Base-by-base conservation (phyloP, 2,888 invertebrate species). In the Caenorhabditis imperialis region DNA sequence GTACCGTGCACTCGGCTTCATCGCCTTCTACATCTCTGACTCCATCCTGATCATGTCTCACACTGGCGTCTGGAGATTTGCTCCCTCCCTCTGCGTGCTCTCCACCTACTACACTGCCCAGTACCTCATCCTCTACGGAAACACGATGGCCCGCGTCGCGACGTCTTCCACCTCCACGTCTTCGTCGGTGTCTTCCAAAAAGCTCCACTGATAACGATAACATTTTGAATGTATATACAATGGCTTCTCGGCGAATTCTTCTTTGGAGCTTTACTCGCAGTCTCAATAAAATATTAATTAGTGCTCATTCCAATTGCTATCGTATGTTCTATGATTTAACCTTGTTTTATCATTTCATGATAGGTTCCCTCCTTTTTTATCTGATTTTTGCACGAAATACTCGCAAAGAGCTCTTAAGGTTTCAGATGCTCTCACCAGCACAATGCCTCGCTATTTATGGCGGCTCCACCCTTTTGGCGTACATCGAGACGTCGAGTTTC, bases 101-200 rank as follows among this genome's bases (percentile, higher is more conserved):
- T 62, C 73, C 37, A 84, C 84, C 18, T 85, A 85, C 70, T 85
- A 80, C 63, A 51, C 80, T 25, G 77, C 84, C 20, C 85, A 85
- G 63, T 84, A 78, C 51, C 51, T 84, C 51, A 77, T 77, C 23
- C 55, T 77, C 2, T 72, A 60, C 37, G 77, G 73, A 45, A 71
- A 75, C 48, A 27, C 40, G 27, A 40, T 45, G 45, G 53, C 63
- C 6, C 10, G 7, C 10, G 30, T 30, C 30, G 10, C 6, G 30
- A 30, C 30, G 30, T 30, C 30, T 7, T 10, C 30, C 6, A 30
- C 30, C 6, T 30, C 30, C 6, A 7, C 30, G 10, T 30, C 10
- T 7, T 7, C 6, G 30, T 7, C 30, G 30, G 10, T 10, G 30
- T 30, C 30, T 30, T 30, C 10, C 7, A 30, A 30, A 30, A 30